A percentile compares a stretch with the other conserved stretches of the same genome.
Evolutionary conservation across 92 coral and sea anemone species (phyloP).

Genomic region (Isaurus tuberculatus): DNA sequence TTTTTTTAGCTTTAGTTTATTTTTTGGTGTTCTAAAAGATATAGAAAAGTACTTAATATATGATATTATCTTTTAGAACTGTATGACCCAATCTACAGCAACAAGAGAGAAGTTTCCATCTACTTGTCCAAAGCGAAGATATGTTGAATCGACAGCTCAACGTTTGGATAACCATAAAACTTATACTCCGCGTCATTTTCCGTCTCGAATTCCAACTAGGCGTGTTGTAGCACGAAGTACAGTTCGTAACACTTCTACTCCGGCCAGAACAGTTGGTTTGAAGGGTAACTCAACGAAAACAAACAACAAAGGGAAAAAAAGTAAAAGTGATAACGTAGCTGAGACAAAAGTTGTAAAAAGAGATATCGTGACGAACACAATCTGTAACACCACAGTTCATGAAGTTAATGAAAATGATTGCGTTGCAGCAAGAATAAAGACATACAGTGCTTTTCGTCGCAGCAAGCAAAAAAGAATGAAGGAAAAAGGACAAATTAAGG

Average conservation of each 20-base stretch:
- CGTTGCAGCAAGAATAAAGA: constrained; percentile 76
- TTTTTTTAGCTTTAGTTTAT: background rate
- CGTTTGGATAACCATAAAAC: background rate
- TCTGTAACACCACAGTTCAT: background rate
- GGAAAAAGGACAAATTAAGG: background rate
- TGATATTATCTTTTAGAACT: constrained; percentile 3
- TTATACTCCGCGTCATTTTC: background rate
- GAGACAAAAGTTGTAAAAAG: background rate
- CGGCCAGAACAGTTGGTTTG: background rate
- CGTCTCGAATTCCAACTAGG: constrained; percentile 29
- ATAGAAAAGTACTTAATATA: background rate
- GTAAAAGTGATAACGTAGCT: background rate
- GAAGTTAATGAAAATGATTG: constrained; percentile 58
- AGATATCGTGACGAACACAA: background rate
- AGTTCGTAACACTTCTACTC: background rate
- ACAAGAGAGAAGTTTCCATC: background rate
- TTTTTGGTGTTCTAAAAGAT: background rate
- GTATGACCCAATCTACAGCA: background rate
- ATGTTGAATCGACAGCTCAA: background rate
- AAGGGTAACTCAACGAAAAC: background rate
- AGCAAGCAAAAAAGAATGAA: constrained; percentile 61
- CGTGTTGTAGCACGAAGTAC: background rate
- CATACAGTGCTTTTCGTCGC: constrained; percentile 73
- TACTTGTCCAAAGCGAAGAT: background rate
- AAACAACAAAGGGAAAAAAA: constrained; percentile 5